Base-by-base conservation (phyloP, 2,797 vertebrate species). In the Cottoperca gobio region DNA sequence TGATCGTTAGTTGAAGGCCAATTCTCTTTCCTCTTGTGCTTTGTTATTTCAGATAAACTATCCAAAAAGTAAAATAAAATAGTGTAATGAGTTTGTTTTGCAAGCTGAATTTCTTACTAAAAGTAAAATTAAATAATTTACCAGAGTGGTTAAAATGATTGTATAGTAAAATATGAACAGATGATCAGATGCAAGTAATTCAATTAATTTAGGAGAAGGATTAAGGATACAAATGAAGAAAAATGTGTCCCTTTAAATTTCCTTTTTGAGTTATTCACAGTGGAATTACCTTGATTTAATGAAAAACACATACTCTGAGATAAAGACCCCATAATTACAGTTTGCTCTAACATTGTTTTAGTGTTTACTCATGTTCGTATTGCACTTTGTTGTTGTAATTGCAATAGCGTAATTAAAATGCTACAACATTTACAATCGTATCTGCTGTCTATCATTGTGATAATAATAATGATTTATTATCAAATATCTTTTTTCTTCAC, bases 301-400 rank as follows among this genome's bases (percentile, higher is more conserved):
- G 5, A 60, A 19, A 37, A 53, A 54, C 54, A 48, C 64, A 46
- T 12, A 50, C 2, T 50, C 6, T 42, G 10, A 24, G 42, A 52
- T 66, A 31, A 53, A 62, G 33, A 61, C 24, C 16, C 4, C 6
- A 52, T 39, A 45, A 76, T 64, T 49, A 60, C 4, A 49, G n/a
- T 8, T 11, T 11, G 2, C 14, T 65, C 48, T 28, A 39, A 28
- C 17, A 53, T 16, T 43, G 17, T 40, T 62, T 63, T 19, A 14
- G 1, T 50, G 14, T 62, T 54, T 31, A 59, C 11, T n/a, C 1
- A 4, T 46, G n/a, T 58, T 68, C 50, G 1, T 12, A 42, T 0
- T 67, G 19, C 37, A 55, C 13, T 54, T 33, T 54, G 28, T 46
- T 42, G 1, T 39, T 45, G 16, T 46, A 50, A 73, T 8, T 58